Base-by-base conservation (phyloP, 2,888 invertebrate species). In the Caenorhabditis doughertyi region DNA sequence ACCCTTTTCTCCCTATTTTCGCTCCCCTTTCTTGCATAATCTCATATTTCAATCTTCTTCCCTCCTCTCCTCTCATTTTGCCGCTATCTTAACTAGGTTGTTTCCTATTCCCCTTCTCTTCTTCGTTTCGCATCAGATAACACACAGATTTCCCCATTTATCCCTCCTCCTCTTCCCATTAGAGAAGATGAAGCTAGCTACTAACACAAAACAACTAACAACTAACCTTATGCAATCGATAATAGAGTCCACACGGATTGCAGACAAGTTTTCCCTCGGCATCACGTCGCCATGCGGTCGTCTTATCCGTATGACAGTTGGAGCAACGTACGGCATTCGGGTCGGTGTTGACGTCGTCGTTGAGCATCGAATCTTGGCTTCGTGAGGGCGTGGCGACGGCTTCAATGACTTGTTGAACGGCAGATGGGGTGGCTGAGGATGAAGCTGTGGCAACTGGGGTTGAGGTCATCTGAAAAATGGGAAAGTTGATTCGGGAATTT, bases 191-290 rank as follows among this genome's bases (percentile, higher is more conserved):
- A 39, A 9, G n/a, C n/a, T n/a, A 71, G 44, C 47, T 32, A 5
- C 39, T 23, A 56, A 56, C 35, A 21, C 18, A 29, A 16, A 7
- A 32, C 27, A 9, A 42, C n/a, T n/a, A n/a, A 16, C 21, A 13
- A 79, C 86, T 47, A 35, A 91, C 91, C 87, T 88, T 88, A 77
- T 91, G 91, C 73, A 91, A 85, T 81, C 91, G 81, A 83, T 86
- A 91, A 83, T 91, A 91, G 35, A 91, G 86, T 32, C 91, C 91
- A 70, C 91, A 91, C 2, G 91, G 90, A 67, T 91, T 91, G 85
- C 91, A 91, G 47, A 91, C 91, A 18, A 91, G 83, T 70, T 88
- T 85, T 25, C 90, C 90, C 18, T 81, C 79, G 49, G 87, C 81
- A 76, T 91, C 90, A 11, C 91, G 84, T 68, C 91, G 67, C 91